phyloP scores from a whole-genome alignment of 2,888 invertebrate species.

The Arrhopalites spinosus region DNA sequence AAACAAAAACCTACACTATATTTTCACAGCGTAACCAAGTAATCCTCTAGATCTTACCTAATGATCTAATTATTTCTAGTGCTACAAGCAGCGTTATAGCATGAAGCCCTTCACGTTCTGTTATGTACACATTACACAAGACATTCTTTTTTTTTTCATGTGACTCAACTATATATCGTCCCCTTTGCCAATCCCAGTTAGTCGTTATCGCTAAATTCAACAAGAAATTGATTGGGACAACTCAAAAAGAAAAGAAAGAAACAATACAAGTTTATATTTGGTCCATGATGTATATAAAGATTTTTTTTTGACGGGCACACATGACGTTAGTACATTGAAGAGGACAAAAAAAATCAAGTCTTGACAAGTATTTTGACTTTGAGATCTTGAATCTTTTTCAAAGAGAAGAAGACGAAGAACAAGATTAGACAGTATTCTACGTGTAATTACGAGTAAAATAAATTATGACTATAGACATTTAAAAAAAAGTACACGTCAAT shows the following conservation, averaged over 20 bases:
- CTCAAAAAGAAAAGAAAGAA: background rate
- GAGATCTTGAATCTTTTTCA: no score
- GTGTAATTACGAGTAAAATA: background rate
- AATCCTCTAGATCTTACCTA: background rate
- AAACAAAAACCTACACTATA: slow-evolving; percentile 3
- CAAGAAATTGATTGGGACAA: slow-evolving; percentile 6
- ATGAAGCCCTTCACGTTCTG: background rate
- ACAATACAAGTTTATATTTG: background rate
- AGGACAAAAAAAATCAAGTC: slow-evolving; percentile 11
- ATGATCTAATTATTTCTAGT: slow-evolving; percentile 1
- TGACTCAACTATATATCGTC: background rate
- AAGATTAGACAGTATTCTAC: background rate
- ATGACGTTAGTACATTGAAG: no score
- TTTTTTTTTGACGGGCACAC: background rate
- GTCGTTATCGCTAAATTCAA: background rate
- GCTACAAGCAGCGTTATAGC: background rate
- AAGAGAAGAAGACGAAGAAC: background rate
- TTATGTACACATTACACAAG: background rate
- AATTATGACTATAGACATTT: background rate
- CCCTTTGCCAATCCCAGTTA: background rate
- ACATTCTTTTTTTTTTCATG: background rate
- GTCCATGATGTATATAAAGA: background rate
- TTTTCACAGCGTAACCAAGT: background rate
- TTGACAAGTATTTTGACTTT: slow-evolving; percentile 19
- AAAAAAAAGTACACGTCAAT: background rate